Evolutionary conservation across 2,888 invertebrate species (phyloP).

Genomic region (Hyposoter dolosus): DNA sequence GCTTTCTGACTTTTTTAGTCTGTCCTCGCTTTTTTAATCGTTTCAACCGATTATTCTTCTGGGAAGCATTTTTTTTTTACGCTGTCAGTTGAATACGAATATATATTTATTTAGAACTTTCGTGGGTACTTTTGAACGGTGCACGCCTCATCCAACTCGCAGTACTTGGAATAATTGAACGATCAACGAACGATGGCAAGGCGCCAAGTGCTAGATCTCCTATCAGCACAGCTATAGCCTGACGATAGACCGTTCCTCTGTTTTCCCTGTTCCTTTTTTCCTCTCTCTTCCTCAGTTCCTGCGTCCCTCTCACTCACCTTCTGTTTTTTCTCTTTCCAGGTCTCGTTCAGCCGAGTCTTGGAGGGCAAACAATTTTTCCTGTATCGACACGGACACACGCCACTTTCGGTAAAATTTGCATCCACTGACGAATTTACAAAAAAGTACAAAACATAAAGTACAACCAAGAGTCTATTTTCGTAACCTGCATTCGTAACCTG

Average conservation of each 20-base stretch:
- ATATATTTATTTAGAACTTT: constrained; percentile 15
- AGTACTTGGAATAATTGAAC: constrained; percentile 71
- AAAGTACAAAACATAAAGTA: neutral
- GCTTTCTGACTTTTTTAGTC: neutral
- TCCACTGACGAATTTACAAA: constrained; percentile 20
- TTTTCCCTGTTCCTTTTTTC: neutral
- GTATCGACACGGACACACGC: constrained; percentile 2
- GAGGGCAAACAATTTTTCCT: constrained; percentile 57
- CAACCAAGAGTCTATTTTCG: neutral
- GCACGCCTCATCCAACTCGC: constrained; percentile 23
- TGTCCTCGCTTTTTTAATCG: neutral
- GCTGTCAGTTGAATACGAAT: neutral
- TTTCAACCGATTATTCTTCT: neutral
- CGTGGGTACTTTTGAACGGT: constrained; percentile 31
- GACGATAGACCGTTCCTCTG: constrained; percentile 7
- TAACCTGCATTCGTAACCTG: neutral
- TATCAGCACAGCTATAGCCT: constrained; percentile 38
- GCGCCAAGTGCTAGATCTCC: constrained; percentile 62
- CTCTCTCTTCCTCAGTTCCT: neutral
- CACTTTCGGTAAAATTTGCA: neutral
- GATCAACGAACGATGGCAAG: constrained; percentile 56
- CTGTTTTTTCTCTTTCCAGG: neutral
- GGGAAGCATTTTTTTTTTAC: neutral
- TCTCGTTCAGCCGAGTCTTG: constrained; percentile 14
- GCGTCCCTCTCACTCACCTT: neutral